Conservation (phyloP, 2,797 vertebrate species). For the Odontamblyopus lacepedii region DNA sequence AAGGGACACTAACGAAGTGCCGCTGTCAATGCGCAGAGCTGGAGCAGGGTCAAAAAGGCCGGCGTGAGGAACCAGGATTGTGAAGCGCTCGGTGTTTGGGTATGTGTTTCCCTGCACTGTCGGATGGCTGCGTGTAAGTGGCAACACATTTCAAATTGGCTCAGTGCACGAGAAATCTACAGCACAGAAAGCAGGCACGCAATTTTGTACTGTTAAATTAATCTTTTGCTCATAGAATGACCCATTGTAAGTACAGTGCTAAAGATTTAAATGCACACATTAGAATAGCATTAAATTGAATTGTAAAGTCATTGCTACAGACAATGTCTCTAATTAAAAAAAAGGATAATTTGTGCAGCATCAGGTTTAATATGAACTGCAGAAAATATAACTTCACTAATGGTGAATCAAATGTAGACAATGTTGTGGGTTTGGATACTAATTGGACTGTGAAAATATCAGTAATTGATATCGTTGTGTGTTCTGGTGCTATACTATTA, state of each 20-base stretch:
- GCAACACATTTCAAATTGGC: constrained; percentile 33
- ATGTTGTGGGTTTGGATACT: background rate
- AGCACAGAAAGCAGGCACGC: constrained; percentile 23
- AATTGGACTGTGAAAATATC: background rate
- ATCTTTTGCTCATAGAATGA: constrained; percentile 3
- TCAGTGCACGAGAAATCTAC: constrained; percentile 40
- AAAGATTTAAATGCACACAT: background rate
- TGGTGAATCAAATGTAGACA: background rate
- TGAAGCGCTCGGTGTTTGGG: background rate
- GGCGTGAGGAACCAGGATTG: constrained; percentile 26
- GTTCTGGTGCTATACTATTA: no score
- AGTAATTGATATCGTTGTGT: no score
- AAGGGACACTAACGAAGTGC: constrained; percentile 55
- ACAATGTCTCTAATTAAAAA: background rate
- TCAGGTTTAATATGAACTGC: background rate
- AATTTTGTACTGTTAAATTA: constrained; percentile 2
- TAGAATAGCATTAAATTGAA: background rate
- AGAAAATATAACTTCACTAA: background rate
- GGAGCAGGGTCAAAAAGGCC: constrained; percentile 48
- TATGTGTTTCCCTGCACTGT: background rate
- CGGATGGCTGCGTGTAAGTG: constrained; percentile 16
- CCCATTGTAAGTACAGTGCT: background rate
- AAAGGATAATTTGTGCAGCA: background rate
- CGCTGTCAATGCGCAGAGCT: constrained; percentile 36
- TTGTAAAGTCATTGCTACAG: background rate